These are phyloP conservation scores for Pilophorus perplexus DNA, from an alignment of 2,888 invertebrate species.

Conservation along the genomic window DNA sequence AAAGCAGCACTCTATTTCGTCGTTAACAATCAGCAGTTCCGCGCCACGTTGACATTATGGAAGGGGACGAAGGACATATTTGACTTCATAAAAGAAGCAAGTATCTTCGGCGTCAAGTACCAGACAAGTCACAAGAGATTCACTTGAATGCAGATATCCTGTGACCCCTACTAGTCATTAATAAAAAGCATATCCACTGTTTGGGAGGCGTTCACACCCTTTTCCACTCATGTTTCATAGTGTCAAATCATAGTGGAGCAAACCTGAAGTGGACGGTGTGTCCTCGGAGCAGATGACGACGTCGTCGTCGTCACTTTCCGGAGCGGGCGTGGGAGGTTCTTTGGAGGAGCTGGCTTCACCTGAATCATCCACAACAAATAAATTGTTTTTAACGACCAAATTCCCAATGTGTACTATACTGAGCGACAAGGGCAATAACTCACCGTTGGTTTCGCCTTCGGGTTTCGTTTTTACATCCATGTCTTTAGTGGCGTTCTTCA, in stretches of 20 bases:
- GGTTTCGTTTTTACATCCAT: not conserved
- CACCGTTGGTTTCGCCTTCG: not conserved
- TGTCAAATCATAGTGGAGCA: not conserved
- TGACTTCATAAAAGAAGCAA: no score
- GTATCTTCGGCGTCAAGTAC: no score
- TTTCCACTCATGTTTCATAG: not conserved
- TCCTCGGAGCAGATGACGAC: slow-evolving; percentile 1
- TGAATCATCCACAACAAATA: not conserved
- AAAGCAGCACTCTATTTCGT: no score
- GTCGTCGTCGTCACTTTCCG: slow-evolving; percentile 18
- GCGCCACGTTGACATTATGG: no score
- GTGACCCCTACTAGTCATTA: no score
- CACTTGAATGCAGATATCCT: no score
- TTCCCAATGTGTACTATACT: not conserved
- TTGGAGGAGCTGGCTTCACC: not conserved
- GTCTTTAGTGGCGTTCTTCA: slow-evolving; percentile 21
- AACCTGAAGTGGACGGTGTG: slow-evolving; percentile 20
- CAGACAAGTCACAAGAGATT: no score
- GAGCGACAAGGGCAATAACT: not conserved
- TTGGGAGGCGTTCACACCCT: no score
- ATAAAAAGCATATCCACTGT: no score
- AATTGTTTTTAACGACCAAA: not conserved
- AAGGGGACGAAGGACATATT: not conserved
- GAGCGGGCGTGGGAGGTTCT: not conserved
- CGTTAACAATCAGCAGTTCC: no score